Percentiles rank a stretch among this genome's conserved stretches.
Evolutionary conservation across 2,797 vertebrate species (phyloP).

Genomic region (Oreortyx pictus): DNA sequence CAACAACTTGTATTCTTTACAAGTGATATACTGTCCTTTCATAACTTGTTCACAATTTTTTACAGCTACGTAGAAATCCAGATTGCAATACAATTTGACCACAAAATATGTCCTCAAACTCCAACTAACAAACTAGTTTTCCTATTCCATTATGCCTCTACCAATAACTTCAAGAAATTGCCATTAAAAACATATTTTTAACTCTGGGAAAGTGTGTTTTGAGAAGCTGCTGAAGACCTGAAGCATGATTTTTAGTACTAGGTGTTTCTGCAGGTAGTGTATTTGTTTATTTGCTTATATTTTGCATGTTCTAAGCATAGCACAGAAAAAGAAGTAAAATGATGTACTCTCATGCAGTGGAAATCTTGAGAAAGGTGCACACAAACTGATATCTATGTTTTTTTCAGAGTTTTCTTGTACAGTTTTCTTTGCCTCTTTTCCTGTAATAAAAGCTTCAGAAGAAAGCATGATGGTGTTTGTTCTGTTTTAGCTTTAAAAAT

Average conservation of each 20-base stretch:
- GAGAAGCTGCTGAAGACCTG: background rate
- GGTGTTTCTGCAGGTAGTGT: background rate
- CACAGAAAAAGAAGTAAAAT: background rate
- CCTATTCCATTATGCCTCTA: background rate
- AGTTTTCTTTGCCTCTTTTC: background rate
- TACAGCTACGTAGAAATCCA: background rate
- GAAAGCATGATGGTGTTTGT: background rate
- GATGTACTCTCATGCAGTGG: background rate
- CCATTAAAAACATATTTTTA: constrained; percentile 19
- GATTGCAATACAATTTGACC: background rate
- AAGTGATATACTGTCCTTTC: background rate
- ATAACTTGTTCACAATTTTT: background rate
- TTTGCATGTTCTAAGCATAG: background rate
- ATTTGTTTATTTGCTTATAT: background rate
- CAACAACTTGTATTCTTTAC: background rate
- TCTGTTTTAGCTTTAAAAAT: background rate
- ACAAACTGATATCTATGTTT: background rate
- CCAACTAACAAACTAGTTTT: background rate
- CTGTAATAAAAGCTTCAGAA: background rate
- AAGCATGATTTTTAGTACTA: background rate
- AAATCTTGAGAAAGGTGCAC: background rate
- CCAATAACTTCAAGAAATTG: background rate
- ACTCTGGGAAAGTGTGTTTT: background rate
- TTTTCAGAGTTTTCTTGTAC: background rate
- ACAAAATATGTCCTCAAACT: background rate